Percentiles rank a stretch among this genome's conserved stretches.
Evolutionary conservation across 2,888 invertebrate genomes (phyloP).

Genomic region (Amorpha juglandis): DNA sequence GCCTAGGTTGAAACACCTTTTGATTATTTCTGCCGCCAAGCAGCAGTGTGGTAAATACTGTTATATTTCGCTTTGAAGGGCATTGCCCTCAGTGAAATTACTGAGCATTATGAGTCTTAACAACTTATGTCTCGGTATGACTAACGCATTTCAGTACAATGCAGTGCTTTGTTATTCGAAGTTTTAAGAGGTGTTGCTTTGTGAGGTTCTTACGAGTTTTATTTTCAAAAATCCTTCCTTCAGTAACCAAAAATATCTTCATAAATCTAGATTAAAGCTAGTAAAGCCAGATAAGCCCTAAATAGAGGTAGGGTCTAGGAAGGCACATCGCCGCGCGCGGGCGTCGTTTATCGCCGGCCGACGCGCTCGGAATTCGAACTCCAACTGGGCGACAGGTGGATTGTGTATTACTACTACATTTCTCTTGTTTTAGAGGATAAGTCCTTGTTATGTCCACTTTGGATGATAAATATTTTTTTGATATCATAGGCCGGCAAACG

Average conservation of each 20-base stretch:
- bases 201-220: no score
- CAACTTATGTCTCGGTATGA: no score
- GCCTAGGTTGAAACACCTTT: no score
- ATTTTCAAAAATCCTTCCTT: neutral
- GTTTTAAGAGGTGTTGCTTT: no score
- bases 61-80: no score
- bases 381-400: constrained; percentile 44
- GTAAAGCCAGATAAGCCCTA: neutral
- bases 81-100: no score
- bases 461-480: neutral
- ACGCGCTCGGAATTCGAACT: constrained; percentile 32
- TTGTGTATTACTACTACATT: constrained; percentile 26
- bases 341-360: constrained; percentile 27
- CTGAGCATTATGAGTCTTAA: no score
- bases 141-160: no score
- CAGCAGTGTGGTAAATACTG: no score
- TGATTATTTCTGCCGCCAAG: no score
- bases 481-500: no score
- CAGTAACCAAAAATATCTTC: neutral
- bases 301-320: neutral
- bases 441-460: neutral
- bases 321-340: neutral
- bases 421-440: constrained; percentile 6
- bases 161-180: no score
- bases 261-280: neutral